Percentiles rank a stretch among this genome's conserved stretches.
These are phyloP conservation scores for Spatulosminthurus flaviceps DNA, from an alignment of 2,888 invertebrate species.

Conservation along the genomic window DNA sequence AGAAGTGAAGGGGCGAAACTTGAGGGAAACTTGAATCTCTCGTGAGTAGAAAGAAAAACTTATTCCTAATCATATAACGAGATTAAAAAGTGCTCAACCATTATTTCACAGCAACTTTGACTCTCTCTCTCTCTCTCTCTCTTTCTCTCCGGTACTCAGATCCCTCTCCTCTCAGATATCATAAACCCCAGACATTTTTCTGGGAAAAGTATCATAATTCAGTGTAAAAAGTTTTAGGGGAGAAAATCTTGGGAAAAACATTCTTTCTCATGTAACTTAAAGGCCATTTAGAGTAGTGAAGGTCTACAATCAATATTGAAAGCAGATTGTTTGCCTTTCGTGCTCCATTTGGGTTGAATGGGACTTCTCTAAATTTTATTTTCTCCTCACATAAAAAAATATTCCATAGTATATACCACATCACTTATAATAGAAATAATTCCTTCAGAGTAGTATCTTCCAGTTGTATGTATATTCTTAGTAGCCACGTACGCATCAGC, in stretches of 20 bases:
- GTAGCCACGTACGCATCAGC: no score
- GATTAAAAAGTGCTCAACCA: conserved; percentile 30
- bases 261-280: not conserved
- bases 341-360: not conserved
- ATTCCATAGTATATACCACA: no score
- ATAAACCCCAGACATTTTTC: conserved; percentile 19
- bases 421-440: no score
- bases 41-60: conserved; percentile 8
- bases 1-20: conserved; percentile 9
- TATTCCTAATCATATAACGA: conserved; percentile 5
- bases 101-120: not conserved
- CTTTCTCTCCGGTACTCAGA: no score
- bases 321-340: not conserved
- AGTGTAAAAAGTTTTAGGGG: not conserved
- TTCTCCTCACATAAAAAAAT: not conserved
- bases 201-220: not conserved
- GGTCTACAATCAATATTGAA: not conserved
- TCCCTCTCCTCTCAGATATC: no score
- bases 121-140: not conserved
- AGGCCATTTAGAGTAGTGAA: no score
- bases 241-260: not conserved
- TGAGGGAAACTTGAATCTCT: not conserved
- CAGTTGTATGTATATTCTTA: no score
- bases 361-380: not conserved
- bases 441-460: no score